A percentile compares a stretch with the other conserved stretches of the same genome.
phyloP scores from a whole-genome alignment of 2,797 vertebrate species.

The Lepus townsendii region DNA sequence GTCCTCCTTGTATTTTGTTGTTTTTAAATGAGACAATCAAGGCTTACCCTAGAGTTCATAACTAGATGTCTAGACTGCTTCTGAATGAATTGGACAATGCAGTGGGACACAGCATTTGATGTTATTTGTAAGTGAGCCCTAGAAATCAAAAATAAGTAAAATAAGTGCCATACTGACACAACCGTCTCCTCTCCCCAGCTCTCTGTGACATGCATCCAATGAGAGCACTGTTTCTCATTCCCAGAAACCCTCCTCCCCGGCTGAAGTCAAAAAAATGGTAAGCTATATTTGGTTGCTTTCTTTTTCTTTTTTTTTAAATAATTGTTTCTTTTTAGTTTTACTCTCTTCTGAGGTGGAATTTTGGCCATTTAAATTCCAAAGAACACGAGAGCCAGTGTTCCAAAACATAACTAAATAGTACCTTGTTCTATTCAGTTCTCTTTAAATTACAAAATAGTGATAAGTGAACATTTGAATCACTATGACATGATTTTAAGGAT shows the following conservation, averaged over 20 bases:
- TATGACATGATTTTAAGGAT: slow-evolving; percentile 65
- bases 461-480: slow-evolving; percentile 42
- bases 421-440: slow-evolving; percentile 24
- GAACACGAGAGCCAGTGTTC: slow-evolving; percentile 6
- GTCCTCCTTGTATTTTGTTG: background rate
- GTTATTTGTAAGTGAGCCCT: background rate
- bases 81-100: background rate
- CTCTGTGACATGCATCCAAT: slow-evolving; percentile 99
- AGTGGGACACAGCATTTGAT: background rate
- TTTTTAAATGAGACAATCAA: background rate
- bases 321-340: slow-evolving; percentile 18
- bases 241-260: slow-evolving; percentile 97
- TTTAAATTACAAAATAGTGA: background rate
- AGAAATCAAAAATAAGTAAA: background rate
- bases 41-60: background rate
- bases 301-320: background rate
- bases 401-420: background rate
- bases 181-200: slow-evolving; percentile 89
- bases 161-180: slow-evolving; percentile 51
- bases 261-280: slow-evolving; percentile 99
- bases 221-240: slow-evolving; percentile 99
- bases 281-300: slow-evolving; percentile 63
- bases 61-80: background rate
- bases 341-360: background rate
- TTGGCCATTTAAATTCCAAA: slow-evolving; percentile 24